Base-by-base conservation (phyloP, 2,888 invertebrate genomes). In the Ornithoptera priamus region DNA sequence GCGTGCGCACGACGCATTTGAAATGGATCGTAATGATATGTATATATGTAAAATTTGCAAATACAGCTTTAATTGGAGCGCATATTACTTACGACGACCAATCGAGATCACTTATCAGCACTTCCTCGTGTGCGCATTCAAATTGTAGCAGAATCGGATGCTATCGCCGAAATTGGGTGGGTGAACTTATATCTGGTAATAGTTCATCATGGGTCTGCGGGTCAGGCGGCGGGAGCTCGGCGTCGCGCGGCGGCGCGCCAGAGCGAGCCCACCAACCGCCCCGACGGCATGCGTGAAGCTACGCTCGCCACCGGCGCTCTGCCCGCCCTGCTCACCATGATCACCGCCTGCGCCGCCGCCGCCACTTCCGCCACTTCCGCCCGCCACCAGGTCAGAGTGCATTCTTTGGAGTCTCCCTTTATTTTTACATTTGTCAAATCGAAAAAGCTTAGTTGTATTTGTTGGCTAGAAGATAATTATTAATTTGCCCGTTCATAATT, bases 131-230 rank as follows among this genome's bases (percentile, higher is more conserved):
- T 79, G 75, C 75, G 75, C 78, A 79, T 78, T 77, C 75, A 80
- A 58, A 80, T 74, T 80, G 79, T 82, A 78, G 82, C 83, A 78
- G 85, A 85, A 83, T 82, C 71, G 78, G 77, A 75, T 75, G 81
- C 83, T 90, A 90, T 90, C 90, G 76, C 82, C 81, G 79, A 89
- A 92, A 90, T 88, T 91, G 84, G 90, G 91, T 90, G 89, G 87
- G 84, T 89, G 89, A 89, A 89, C 89, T 87, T 85, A 87, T 91
- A 91, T 92, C 89, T 87, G 76, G 77, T 74, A 78, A 77, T 87
- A 78, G 88, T 88, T 89, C 86, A 88, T 85, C 85, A 82, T 79
- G 79, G 84, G 88, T 87, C 85, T 79, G 78, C 77, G 87, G 90
- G 90, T 90, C 90, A 89, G 80, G 78, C 82, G 84, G 82, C 86